phyloP scores from a whole-genome alignment of 2,888 invertebrate genomes.

The Nematopogon swammerdamellus region DNA sequence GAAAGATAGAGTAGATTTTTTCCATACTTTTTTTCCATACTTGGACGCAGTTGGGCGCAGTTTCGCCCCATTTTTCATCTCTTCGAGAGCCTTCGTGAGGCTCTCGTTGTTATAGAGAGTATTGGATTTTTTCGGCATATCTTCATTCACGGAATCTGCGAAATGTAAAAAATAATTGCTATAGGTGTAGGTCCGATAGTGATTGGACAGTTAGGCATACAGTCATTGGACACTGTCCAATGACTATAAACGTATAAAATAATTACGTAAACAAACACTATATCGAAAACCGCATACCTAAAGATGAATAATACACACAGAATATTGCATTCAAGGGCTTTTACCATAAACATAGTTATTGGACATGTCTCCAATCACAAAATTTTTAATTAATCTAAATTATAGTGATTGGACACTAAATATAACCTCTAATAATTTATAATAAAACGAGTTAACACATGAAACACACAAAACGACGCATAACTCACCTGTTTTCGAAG shows the following conservation, averaged over 20 bases:
- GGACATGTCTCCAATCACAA: conserved; percentile 4
- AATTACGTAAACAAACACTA: too few relatives aligned
- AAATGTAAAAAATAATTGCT: too few relatives aligned
- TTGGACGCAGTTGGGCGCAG: conserved; percentile 8
- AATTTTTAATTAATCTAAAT: conserved; percentile 1
- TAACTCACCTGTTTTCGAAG: too few relatives aligned
- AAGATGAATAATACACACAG: too few relatives aligned
- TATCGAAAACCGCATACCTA: too few relatives aligned
- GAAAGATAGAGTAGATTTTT: conserved; percentile 8
- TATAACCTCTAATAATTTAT: neutral
- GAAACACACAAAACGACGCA: too few relatives aligned
- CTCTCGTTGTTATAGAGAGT: conserved; percentile 4
- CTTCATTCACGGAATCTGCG: neutral
- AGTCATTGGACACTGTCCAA: too few relatives aligned
- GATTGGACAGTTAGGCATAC: too few relatives aligned
- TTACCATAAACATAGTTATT: conserved; percentile 3
- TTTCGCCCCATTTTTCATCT: conserved; percentile 2
- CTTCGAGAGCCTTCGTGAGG: conserved; percentile 3
- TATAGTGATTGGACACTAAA: conserved; percentile 1
- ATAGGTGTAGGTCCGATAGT: too few relatives aligned
- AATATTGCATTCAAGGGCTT: too few relatives aligned
- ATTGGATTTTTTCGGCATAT: conserved; percentile 6
- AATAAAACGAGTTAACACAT: too few relatives aligned
- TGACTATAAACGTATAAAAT: too few relatives aligned
- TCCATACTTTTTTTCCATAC: conserved; percentile 9